Base-by-base conservation (phyloP, 2,113 vertebrate genomes). In the Laterallus jamaicensis region DNA sequence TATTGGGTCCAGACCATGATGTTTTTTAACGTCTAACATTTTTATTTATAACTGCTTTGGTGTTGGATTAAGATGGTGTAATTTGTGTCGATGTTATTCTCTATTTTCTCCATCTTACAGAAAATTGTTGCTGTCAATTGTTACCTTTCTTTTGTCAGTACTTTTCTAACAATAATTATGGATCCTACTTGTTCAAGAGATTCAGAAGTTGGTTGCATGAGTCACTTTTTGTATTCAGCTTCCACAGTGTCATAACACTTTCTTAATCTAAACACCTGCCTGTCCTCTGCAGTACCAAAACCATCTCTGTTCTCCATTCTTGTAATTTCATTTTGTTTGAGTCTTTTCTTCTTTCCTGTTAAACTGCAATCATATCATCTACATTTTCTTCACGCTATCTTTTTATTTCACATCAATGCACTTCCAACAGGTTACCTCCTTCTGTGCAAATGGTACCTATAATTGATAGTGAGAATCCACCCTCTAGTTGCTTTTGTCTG, bases 31-130 rank as follows among this genome's bases (percentile, higher is more conserved):
- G 29, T 75, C 26, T 37, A 82, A 86, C 29, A 24, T 83, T 93
- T 96, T 93, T 77, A 49, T 85, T 94, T 96, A 31, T 88, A 89
- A 52, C 68, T 86, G 50, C 58, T 90, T 96, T 28, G 49, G 14
- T 70, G 42, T 90, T 17, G 71, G 28, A 50, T 60, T n/a, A 87
- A 44, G 81, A 37, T 44, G 66, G 75, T 90, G 29, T 80, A 88
- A 59, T 90, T 86, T 92, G 44, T 83, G 64, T 37, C 39, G 58
- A 60, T 0, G 3, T 67, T 73, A 62, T 74, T 31, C 37, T 85
- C 93, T 94, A 15, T 39, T 80, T 87, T 94, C 55, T 82, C 64
- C 2, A 18, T 74, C 44, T 77, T 50, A 81, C 20, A 78, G 54
- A 39, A 94, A 91, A 71, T 47, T 70, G 31, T 67, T 92, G 59